Conservation (phyloP, 2,888 invertebrate genomes). For the Schizaphis graminum region DNA sequence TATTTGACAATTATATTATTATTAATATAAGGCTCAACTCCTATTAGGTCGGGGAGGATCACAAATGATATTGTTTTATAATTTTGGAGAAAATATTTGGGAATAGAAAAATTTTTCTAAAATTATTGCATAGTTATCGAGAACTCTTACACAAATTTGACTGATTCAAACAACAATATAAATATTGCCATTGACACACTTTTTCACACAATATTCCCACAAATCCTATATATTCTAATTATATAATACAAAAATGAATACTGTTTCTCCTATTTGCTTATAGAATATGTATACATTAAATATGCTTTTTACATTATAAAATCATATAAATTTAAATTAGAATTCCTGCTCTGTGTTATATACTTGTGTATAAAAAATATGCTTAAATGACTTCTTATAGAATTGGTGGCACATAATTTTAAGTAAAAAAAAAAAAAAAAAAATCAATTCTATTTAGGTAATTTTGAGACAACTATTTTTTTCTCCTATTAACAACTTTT, state of each 20-base stretch:
- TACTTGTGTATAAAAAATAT: not conserved
- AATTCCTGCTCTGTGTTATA: not conserved
- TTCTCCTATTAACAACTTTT: not conserved
- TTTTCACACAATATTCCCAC: not conserved
- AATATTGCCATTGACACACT: not conserved
- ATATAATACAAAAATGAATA: not conserved
- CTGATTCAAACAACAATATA: not conserved
- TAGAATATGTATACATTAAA: not conserved
- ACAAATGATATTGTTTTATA: not conserved
- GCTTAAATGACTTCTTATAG: not conserved
- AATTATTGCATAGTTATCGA: not conserved
- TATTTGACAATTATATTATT: not conserved
- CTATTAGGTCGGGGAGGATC: not conserved
- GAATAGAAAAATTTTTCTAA: not conserved
- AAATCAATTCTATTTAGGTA: not conserved
- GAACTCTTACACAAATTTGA: not conserved
- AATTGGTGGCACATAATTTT: not conserved
- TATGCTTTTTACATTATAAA: not conserved
- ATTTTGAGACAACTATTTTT: not conserved
- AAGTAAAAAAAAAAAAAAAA: not conserved
- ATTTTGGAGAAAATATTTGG: not conserved
- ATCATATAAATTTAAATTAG: not conserved
- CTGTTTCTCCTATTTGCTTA: not conserved
- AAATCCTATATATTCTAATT: not conserved
- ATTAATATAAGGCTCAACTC: not conserved